phyloP scores from a whole-genome alignment of 2,113 vertebrate genomes.

The Microtus ochrogaster region DNA sequence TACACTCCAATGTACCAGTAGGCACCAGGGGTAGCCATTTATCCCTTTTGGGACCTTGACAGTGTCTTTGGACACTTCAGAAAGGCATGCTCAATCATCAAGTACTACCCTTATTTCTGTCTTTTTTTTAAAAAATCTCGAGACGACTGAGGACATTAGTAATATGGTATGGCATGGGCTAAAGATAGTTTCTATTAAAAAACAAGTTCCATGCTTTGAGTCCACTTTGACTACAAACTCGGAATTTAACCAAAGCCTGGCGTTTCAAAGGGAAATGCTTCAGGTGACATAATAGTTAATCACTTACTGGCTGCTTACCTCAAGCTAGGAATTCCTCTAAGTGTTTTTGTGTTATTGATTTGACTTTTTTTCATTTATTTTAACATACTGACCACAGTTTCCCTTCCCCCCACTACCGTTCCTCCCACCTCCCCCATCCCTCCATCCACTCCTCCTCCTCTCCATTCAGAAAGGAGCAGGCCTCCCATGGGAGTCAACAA shows the following conservation, averaged over 20 bases:
- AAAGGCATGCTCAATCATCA: not conserved
- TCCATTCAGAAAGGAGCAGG: no score
- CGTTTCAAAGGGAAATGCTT: not conserved
- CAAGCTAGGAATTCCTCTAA: not conserved
- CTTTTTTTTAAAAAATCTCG: not conserved
- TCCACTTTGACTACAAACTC: not conserved
- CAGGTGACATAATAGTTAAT: not conserved
- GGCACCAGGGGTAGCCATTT: not conserved
- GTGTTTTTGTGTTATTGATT: not conserved
- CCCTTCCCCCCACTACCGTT: no score
- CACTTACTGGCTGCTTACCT: not conserved
- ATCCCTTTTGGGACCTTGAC: not conserved
- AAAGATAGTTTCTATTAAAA: slow-evolving; percentile 18
- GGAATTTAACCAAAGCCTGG: not conserved
- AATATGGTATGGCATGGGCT: not conserved
- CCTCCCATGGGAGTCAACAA: no score
- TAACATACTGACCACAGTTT: no score
- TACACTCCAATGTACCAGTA: no score
- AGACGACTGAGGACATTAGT: not conserved
- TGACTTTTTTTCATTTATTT: not conserved
- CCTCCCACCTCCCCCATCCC: no score
- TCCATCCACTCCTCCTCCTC: no score
- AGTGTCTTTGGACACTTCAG: not conserved
- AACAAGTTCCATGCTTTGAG: not conserved
- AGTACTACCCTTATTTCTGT: not conserved